Percentiles rank a stretch among this genome's conserved stretches.
phyloP scores from a whole-genome alignment of 2,113 vertebrate genomes.

The Enhydra lutris region DNA sequence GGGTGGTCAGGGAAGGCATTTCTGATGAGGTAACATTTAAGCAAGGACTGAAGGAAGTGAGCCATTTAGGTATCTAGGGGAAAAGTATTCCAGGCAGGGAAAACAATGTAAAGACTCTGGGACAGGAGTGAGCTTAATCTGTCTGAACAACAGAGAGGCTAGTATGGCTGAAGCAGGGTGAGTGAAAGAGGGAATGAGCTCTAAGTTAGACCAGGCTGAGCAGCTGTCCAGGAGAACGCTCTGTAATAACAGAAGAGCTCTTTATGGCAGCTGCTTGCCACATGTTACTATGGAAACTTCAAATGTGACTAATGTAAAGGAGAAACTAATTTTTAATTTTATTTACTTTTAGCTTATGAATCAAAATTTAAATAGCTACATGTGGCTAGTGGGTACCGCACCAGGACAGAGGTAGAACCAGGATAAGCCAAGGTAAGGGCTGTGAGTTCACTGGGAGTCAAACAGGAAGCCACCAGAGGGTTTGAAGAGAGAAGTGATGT shows the following conservation, averaged over 20 bases:
- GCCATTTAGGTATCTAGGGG: background rate
- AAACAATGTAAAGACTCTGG: background rate
- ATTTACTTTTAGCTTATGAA: background rate
- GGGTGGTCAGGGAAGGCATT: background rate
- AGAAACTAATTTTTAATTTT: background rate
- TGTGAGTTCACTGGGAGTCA: background rate
- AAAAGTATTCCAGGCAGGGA: background rate
- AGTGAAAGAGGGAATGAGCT: background rate
- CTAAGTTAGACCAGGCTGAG: background rate
- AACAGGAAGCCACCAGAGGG: background rate
- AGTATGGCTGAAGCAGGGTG: background rate
- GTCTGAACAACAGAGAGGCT: background rate
- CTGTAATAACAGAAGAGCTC: background rate
- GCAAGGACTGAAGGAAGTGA: background rate
- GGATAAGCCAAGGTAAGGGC: background rate
- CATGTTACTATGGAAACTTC: background rate
- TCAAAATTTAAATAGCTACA: background rate
- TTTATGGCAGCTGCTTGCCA: background rate
- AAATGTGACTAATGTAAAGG: background rate
- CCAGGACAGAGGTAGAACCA: background rate
- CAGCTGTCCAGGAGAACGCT: background rate
- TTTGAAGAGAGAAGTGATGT: background rate
- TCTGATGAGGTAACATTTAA: background rate
- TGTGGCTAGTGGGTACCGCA: background rate
- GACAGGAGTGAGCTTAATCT: background rate